phyloP scores from a whole-genome alignment of 1,140 invertebrate genomes.

The Mya arenaria region DNA sequence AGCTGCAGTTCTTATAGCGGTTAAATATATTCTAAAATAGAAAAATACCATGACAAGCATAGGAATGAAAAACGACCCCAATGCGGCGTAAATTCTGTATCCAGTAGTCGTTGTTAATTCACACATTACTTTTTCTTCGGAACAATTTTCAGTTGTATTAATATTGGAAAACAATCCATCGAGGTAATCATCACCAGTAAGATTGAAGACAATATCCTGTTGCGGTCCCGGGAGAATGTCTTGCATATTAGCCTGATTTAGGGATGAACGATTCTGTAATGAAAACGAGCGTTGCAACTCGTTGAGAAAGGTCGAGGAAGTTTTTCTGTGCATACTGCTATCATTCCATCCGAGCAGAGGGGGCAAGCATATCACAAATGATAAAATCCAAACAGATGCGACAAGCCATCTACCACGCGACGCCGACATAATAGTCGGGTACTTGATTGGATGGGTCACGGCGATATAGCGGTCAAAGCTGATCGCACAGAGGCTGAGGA shows the following conservation, averaged over 20 bases:
- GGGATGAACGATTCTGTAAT: slow-evolving; percentile 27
- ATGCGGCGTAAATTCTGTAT: slow-evolving; percentile 96
- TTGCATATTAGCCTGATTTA: slow-evolving; percentile 15
- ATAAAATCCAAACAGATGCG: slow-evolving; percentile 95
- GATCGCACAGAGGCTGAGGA: slow-evolving; percentile 82
- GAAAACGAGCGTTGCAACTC: not conserved
- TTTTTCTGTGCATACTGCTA: slow-evolving; percentile 4
- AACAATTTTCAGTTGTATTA: slow-evolving; percentile 23
- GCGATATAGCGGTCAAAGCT: slow-evolving; percentile 82
- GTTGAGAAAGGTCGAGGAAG: not conserved
- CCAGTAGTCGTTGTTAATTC: slow-evolving; percentile 94
- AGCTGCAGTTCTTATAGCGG: slow-evolving; percentile 93
- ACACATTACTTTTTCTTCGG: slow-evolving; percentile 82
- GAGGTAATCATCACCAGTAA: slow-evolving; percentile 7
- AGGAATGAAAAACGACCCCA: slow-evolving; percentile 97
- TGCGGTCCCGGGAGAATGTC: not conserved
- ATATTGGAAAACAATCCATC: slow-evolving; percentile 27
- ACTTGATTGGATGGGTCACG: slow-evolving; percentile 79
- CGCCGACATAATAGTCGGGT: slow-evolving; percentile 70
- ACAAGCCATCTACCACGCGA: slow-evolving; percentile 94
- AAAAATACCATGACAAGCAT: slow-evolving; percentile 98
- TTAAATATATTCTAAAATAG: slow-evolving; percentile 96
- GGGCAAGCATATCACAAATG: slow-evolving; percentile 98
- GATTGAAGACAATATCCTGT: slow-evolving; percentile 20
- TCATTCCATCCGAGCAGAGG: slow-evolving; percentile 96